Evolutionary conservation across 2,888 invertebrate genomes (phyloP), one percentile per base, ranked within the genome.

Genomic region (Habroteleia sp.): DNA sequence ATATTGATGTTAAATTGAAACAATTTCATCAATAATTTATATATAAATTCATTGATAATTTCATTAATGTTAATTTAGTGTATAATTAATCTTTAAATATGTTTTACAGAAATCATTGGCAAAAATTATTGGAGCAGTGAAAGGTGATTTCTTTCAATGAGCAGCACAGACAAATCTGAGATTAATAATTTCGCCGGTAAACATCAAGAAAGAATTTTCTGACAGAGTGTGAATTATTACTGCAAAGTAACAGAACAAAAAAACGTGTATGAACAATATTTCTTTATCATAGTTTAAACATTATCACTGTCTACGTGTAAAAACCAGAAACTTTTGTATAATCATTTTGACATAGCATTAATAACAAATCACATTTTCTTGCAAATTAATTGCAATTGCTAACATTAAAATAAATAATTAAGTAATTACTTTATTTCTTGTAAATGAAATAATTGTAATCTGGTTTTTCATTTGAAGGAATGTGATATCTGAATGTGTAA

Each of bases 81-180:
- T n/a, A n/a, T n/a, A n/a, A n/a, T n/a, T n/a, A n/a, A n/a, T n/a
- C n/a, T 13, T 29, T 6, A 52, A 44, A 7, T 44, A 2, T 56
- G 6, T 65, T 78, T 82, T 82, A 27, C 81, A 87, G 87, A 87
- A 79, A 82, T 87, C 20, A 85, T 87, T 74, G 87, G 87, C 50
- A 88, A 87, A 66, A 88, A 84, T 77, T 88, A 87, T 65, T 87
- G 87, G 87, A 87, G 87, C 81, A 87, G 84, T 72, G 88, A 86
- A 56, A 86, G 87, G 83, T 88, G 86, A 88, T 85, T 81, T 78
- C 77, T 77, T 68, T 37, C 35, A 13, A 58, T 42, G 42, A 35
- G 13, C 27, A 41, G 27, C 52, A 35, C 39, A 56, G 31, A 62
- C 10, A 35, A 50, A 20, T 48, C 50, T 7, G 29, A 62, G 20